Percentiles rank a stretch among this genome's conserved stretches.
Evolutionary conservation across 2,113 vertebrate genomes (phyloP).

Genomic region (Ceratotherium simum): DNA sequence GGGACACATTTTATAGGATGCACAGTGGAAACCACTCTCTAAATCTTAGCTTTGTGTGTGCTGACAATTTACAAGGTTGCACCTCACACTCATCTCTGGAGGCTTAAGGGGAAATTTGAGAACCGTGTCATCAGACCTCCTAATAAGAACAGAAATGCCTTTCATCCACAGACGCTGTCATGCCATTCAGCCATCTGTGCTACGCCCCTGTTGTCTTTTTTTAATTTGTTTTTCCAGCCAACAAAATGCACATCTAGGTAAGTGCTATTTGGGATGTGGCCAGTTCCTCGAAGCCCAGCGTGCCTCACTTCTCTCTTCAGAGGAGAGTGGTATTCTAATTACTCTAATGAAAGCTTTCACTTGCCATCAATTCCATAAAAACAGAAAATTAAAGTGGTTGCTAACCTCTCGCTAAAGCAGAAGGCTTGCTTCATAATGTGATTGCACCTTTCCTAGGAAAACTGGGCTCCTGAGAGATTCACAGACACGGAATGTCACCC

Average conservation of each 20-base stretch:
- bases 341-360: constrained; percentile 83
- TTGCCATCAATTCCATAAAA: constrained; percentile 82
- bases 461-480: constrained; percentile 76
- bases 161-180: constrained; percentile 17
- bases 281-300: constrained; percentile 74
- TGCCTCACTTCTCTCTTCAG: constrained; percentile 72
- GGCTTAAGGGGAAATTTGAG: constrained; percentile 83
- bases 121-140: constrained; percentile 79
- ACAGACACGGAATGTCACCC: constrained; percentile 55
- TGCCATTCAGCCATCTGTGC: constrained; percentile 47
- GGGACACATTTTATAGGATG: constrained; percentile 88
- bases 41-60: constrained; percentile 88
- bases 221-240: neutral
- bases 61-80: constrained; percentile 88
- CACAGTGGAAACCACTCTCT: constrained; percentile 86
- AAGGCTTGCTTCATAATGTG: constrained; percentile 71
- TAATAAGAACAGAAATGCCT: constrained; percentile 78
- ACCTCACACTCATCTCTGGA: constrained; percentile 84
- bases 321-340: constrained; percentile 87
- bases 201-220: neutral
- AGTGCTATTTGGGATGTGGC: constrained; percentile 23
- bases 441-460: constrained; percentile 72
- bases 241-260: neutral
- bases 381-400: constrained; percentile 78
- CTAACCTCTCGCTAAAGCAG: constrained; percentile 80